A percentile compares a stretch with the other conserved stretches of the same genome.
These are phyloP conservation scores for Nannoperca australis DNA, from an alignment of 2,797 vertebrate species.

Conservation along the genomic window DNA sequence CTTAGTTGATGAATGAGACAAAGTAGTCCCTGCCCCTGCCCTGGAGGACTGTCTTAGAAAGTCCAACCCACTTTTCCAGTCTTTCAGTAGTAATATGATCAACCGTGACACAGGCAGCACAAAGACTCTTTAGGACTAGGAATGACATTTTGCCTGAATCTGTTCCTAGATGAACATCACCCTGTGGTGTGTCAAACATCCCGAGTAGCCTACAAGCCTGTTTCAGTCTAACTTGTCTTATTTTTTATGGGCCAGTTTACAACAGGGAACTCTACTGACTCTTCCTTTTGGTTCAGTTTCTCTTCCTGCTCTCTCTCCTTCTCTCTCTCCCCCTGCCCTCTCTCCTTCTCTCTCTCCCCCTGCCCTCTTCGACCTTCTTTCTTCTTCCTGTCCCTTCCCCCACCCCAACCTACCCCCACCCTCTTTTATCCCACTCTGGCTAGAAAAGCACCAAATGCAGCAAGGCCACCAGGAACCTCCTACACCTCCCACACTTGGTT, in stretches of 20 bases:
- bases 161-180: conserved; percentile 7
- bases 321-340: conserved; percentile 71
- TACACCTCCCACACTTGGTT: conserved; percentile 64
- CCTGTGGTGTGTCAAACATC: conserved; percentile 7
- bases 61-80: conserved; percentile 17
- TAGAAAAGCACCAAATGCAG: conserved; percentile 81
- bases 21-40: conserved; percentile 35
- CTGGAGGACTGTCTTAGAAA: conserved; percentile 7
- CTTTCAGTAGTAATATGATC: conserved; percentile 16
- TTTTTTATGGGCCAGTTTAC: conserved; percentile 38
- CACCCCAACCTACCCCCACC: conserved; percentile 69
- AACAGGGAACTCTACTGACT: conserved; percentile 45
- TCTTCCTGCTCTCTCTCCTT: conserved; percentile 63
- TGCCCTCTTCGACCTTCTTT: conserved; percentile 78
- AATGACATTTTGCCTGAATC: conserved; percentile 7
- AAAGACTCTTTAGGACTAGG: conserved; percentile 11
- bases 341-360: conserved; percentile 67
- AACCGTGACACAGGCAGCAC: conserved; percentile 12
- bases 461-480: conserved; percentile 68
- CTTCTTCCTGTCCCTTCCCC: conserved; percentile 81
- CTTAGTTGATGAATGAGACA: conserved; percentile 23
- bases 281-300: conserved; percentile 65
- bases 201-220: conserved; percentile 7
- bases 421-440: conserved; percentile 73
- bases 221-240: conserved; percentile 21